A percentile compares a stretch with the other conserved stretches of the same genome.
Evolutionary conservation across 1,140 invertebrate genomes (phyloP).

Genomic region (Drosophila navojoa): DNA sequence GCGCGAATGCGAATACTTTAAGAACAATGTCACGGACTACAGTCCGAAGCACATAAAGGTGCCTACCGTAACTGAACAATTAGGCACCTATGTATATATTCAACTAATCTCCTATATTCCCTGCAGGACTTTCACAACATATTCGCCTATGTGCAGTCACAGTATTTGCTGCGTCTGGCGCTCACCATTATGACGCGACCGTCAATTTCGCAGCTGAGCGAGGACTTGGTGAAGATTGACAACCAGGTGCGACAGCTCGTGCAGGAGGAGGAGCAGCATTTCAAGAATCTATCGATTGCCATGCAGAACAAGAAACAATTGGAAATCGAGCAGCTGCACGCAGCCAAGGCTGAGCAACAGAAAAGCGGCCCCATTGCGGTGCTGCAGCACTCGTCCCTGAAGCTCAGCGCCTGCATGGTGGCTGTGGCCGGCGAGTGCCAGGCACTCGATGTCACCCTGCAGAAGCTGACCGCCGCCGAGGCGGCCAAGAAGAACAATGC

Average conservation of each 20-base stretch:
- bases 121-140: constrained; percentile 82
- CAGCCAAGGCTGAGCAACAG: constrained; percentile 53
- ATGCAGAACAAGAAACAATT: constrained; percentile 73
- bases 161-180: constrained; percentile 75
- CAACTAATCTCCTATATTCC: background rate
- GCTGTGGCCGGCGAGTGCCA: constrained; percentile 80
- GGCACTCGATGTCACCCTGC: constrained; percentile 73
- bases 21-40: constrained; percentile 80
- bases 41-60: constrained; percentile 83
- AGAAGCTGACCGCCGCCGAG: constrained; percentile 67
- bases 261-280: constrained; percentile 79
- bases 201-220: constrained; percentile 69
- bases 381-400: constrained; percentile 76
- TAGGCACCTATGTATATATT: no score
- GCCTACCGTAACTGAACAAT: background rate
- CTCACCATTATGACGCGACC: constrained; percentile 74
- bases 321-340: constrained; percentile 68
- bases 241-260: constrained; percentile 72
- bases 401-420: constrained; percentile 80
- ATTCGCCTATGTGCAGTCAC: constrained; percentile 82
- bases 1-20: constrained; percentile 82
- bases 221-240: constrained; percentile 72
- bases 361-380: constrained; percentile 69
- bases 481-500: constrained; percentile 69
- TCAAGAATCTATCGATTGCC: constrained; percentile 68